phyloP scores from a whole-genome alignment of 2,888 invertebrate species.

The Epirrita christyi region DNA sequence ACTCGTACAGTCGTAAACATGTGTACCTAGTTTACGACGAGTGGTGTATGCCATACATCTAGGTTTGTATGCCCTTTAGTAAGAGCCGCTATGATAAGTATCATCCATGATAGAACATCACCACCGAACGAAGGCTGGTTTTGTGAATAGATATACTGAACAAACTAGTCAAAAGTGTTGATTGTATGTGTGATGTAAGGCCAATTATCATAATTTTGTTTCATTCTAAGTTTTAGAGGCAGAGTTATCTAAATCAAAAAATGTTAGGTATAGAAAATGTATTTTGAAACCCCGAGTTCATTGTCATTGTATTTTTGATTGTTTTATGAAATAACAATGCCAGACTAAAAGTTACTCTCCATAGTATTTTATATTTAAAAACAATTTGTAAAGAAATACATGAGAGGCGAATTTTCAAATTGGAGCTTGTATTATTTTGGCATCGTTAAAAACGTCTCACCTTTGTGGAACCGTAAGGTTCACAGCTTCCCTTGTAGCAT shows the following conservation, averaged over 20 bases:
- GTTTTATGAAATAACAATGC: too few relatives aligned
- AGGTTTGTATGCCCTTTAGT: constrained; percentile 34
- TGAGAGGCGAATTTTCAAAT: constrained; percentile 5
- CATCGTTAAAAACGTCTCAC: constrained; percentile 31
- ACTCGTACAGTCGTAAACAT: constrained; percentile 62
- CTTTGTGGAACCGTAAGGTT: constrained; percentile 22
- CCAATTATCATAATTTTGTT: too few relatives aligned
- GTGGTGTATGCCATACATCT: constrained; percentile 40
- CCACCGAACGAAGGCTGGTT: too few relatives aligned
- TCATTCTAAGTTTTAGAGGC: too few relatives aligned
- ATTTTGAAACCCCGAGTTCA: too few relatives aligned
- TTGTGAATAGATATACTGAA: too few relatives aligned
- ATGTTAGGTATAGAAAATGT: too few relatives aligned
- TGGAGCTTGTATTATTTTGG: constrained; percentile 24
- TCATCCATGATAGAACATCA: background rate
- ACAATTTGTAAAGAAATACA: constrained; percentile 7
- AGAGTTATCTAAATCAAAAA: too few relatives aligned
- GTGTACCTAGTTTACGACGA: constrained; percentile 64
- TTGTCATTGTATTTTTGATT: too few relatives aligned
- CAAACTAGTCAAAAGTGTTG: too few relatives aligned
- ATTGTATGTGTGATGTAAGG: too few relatives aligned
- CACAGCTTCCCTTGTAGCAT: constrained; percentile 17
- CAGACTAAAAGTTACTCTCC: too few relatives aligned
- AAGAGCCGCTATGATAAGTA: constrained; percentile 14
- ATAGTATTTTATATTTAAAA: constrained; percentile 13